Evolutionary conservation across 2,113 vertebrate genomes (phyloP), one percentile per base, ranked within the genome.

Genomic region (Forbesichthys papilliferus): DNA sequence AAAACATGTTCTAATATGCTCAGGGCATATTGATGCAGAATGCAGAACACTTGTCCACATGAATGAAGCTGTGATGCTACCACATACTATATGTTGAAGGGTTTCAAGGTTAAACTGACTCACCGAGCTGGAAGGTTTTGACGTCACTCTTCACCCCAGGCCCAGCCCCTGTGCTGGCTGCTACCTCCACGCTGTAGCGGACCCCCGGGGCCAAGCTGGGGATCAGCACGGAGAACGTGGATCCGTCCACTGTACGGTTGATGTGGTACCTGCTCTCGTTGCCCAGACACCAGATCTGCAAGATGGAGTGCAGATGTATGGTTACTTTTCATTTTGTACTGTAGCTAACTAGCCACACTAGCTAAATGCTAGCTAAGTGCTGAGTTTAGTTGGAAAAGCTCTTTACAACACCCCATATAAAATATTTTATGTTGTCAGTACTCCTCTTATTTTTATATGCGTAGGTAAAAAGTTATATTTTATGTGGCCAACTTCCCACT

Each of bases 211-310:
- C 93, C 65, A 99, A 87, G 48, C 93, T 94, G 5, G 95, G 95
- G 61, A 99, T 97, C 81, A 96, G 86, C 27, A 96, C 89, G 1
- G 96, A 98, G 4, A 96, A 92, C 33, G 95, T 95, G 14, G 94
- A 91, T 10, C 95, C 96, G 1, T 97, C 96, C 4, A 99, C 97
- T 0, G 95, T 96, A 63, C 95, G 96, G 92, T 99, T 99, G 53
- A 99, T 95, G 49, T 99, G 97, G 87, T 96, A 98, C 10, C 94
- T 85, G 42, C 94, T 98, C 85, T 98, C 97, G 58, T 99, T 99
- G 68, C 97, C 97, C 62, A 98, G 91, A 84, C 98, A 99, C 97
- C 97, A 99, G 72, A 99, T 93, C 98, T 99, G 86, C 59, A 62
- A 49, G 61, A 80, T 20, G 61, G 42, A 79, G 59, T 81, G 33